phyloP scores from a whole-genome alignment of 1,140 invertebrate species.

The Camponotus vicinus region DNA sequence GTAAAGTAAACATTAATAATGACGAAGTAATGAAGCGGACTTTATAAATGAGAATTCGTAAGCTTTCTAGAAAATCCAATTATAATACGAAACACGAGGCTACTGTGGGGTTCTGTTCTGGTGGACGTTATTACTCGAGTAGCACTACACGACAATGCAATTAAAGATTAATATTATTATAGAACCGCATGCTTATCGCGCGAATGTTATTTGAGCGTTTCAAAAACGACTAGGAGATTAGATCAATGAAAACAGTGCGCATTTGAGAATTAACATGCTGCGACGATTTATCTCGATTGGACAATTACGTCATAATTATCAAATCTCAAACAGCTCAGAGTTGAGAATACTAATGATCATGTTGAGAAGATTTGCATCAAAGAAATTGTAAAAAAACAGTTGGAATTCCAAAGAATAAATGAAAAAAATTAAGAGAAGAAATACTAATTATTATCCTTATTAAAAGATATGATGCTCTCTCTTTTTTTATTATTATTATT shows the following conservation, averaged over 20 bases:
- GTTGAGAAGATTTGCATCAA: background rate
- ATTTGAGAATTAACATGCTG: slow-evolving; percentile 33
- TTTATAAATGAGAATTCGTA: slow-evolving; percentile 57
- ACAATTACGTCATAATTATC: background rate
- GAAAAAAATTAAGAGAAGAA: background rate
- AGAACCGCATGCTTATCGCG: slow-evolving; percentile 33
- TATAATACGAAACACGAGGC: slow-evolving; percentile 54
- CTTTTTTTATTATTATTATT: background rate
- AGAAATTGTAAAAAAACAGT: background rate
- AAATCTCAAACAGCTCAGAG: background rate
- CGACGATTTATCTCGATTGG: background rate
- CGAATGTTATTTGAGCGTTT: slow-evolving; percentile 29
- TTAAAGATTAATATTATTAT: slow-evolving; percentile 68
- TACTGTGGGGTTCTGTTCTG: slow-evolving; percentile 23
- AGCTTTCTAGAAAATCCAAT: slow-evolving; percentile 62
- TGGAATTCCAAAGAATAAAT: background rate
- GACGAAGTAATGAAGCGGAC: slow-evolving; percentile 55
- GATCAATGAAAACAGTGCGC: slow-evolving; percentile 10
- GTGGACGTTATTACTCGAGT: slow-evolving; percentile 52
- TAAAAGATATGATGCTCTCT: background rate
- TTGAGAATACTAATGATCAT: background rate
- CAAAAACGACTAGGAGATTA: background rate
- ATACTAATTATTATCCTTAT: background rate
- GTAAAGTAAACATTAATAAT: slow-evolving; percentile 61
- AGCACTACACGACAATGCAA: slow-evolving; percentile 62